These are phyloP conservation scores for Tanytarsus gracilentus DNA, from an alignment of 2,888 invertebrate species.

Conservation along the genomic window DNA sequence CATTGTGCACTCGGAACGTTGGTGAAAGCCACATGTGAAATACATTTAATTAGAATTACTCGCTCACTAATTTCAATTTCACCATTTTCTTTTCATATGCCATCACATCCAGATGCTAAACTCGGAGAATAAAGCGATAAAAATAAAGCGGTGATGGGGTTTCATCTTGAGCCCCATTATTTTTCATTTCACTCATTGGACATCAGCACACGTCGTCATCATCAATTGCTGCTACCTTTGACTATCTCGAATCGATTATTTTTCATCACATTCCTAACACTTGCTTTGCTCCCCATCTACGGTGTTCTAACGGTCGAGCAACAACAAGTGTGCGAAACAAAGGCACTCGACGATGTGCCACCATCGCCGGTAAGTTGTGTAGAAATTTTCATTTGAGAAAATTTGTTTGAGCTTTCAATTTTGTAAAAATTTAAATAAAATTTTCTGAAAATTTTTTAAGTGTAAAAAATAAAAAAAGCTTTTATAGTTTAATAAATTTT, in stretches of 20 bases:
- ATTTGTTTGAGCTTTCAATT: too few species aligned
- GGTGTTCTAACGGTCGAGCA: background rate
- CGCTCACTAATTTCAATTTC: too few species aligned
- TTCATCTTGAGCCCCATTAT: constrained; percentile 9
- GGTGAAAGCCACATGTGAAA: too few species aligned
- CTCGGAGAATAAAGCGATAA: background rate
- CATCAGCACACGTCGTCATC: background rate
- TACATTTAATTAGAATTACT: too few species aligned
- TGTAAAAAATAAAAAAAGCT: too few species aligned
- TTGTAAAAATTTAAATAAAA: too few species aligned
- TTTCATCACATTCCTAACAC: constrained; percentile 8
- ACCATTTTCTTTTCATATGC: too few species aligned
- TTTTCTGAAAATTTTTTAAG: too few species aligned
- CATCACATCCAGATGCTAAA: constrained; percentile 24
- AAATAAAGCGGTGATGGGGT: constrained; percentile 21
- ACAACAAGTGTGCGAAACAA: constrained; percentile 37
- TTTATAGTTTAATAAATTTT: too few species aligned
- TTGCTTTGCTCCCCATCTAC: constrained; percentile 1
- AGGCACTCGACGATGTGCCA: constrained; percentile 40
- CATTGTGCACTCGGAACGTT: background rate
- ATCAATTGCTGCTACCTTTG: background rate
- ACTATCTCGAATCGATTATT: constrained; percentile 12
- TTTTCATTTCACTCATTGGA: constrained; percentile 23
- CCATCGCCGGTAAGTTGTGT: constrained; percentile 40
- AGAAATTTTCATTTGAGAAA: background rate